Evolutionary conservation across 2,797 vertebrate genomes (phyloP).

Genomic region (Luscinia luscinia): DNA sequence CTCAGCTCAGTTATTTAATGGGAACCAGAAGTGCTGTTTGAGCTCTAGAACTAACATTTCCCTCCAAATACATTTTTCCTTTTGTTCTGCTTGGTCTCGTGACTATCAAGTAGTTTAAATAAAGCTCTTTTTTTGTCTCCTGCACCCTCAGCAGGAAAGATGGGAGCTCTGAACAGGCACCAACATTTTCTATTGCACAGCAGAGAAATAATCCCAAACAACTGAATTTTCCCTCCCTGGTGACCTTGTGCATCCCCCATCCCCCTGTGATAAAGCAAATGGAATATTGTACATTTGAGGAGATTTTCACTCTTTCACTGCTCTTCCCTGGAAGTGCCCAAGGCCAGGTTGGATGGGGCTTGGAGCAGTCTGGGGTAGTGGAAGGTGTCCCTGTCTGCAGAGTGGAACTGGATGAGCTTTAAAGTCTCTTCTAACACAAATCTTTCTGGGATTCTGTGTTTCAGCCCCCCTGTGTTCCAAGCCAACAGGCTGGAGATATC

Average conservation of each 20-base stretch:
- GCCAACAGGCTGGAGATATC: neutral
- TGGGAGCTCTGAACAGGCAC: neutral
- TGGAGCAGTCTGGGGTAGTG: neutral
- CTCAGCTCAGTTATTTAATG: neutral
- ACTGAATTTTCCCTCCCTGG: neutral
- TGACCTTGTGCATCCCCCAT: neutral
- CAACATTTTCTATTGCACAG: neutral
- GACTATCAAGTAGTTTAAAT: neutral
- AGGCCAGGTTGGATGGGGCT: neutral
- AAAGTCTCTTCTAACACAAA: neutral
- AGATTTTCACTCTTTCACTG: neutral
- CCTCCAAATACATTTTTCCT: neutral
- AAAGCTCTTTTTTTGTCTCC: neutral
- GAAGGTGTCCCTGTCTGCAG: neutral
- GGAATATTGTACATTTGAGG: neutral
- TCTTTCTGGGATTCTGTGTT: neutral
- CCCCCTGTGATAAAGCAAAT: neutral
- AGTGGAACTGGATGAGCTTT: neutral
- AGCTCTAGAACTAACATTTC: neutral
- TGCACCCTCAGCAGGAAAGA: neutral
- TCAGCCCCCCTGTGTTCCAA: neutral
- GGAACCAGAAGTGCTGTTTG: neutral
- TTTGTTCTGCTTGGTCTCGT: neutral
- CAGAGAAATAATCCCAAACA: neutral
- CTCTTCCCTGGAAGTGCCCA: neutral